Conservation (phyloP, 2,888 invertebrate species). For the Plusia festucae region DNA sequence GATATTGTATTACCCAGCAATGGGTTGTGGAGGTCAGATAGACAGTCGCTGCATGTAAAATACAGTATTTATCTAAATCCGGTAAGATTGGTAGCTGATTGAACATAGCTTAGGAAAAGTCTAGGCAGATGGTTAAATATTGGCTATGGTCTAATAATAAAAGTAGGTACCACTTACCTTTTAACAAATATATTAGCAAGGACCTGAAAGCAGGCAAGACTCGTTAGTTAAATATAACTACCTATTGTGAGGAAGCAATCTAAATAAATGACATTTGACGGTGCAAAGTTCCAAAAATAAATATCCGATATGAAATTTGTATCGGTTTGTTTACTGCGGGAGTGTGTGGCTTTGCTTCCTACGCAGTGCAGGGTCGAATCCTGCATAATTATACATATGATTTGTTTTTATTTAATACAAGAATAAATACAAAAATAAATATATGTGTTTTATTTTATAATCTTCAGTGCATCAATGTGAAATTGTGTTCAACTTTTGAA, state of each 20-base stretch:
- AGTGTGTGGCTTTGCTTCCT: slow-evolving; percentile 19
- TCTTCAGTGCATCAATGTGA: no score
- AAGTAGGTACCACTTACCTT: neutral
- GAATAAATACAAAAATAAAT: neutral
- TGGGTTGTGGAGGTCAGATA: no score
- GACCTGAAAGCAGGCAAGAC: neutral
- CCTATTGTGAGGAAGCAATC: slow-evolving; percentile 24
- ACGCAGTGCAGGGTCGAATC: slow-evolving; percentile 39
- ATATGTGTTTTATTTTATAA: no score
- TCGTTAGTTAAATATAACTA: neutral
- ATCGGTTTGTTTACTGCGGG: slow-evolving; percentile 29
- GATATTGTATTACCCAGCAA: no score
- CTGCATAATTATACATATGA: neutral
- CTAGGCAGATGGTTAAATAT: no score
- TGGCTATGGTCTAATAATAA: no score
- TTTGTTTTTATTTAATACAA: neutral
- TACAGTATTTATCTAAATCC: no score
- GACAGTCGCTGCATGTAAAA: no score
- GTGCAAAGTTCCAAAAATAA: slow-evolving; percentile 51
- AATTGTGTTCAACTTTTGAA: no score
- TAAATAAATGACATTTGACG: slow-evolving; percentile 58
- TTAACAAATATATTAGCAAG: neutral
- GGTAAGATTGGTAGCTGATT: no score
- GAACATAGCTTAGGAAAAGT: no score
- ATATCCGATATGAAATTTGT: slow-evolving; percentile 48